Evolutionary conservation across 1,140 invertebrate genomes (phyloP).

Genomic region (Halictus rubicundus): DNA sequence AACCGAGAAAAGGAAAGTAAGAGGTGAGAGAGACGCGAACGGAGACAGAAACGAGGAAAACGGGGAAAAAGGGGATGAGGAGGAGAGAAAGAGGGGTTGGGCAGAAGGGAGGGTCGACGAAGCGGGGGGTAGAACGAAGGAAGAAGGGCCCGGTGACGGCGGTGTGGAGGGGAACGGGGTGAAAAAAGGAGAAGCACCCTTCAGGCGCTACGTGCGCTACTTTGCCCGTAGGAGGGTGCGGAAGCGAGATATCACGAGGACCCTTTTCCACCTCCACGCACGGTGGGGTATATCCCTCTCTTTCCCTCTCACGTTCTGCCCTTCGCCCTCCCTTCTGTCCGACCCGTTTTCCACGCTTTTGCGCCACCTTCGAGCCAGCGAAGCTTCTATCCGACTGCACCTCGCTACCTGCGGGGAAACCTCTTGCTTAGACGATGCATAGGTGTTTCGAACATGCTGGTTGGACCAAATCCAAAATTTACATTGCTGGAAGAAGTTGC

Average conservation of each 20-base stretch:
- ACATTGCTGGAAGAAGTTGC: no score
- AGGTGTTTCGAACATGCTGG: no score
- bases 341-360: constrained; percentile 45
- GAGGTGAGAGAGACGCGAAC: background rate
- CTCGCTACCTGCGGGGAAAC: constrained; percentile 3
- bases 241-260: constrained; percentile 70
- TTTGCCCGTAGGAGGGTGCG: constrained; percentile 67
- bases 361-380: constrained; percentile 21
- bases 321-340: background rate
- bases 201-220: constrained; percentile 71
- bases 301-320: background rate
- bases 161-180: background rate
- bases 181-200: constrained; percentile 64
- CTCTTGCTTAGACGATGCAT: background rate
- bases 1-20: background rate
- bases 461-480: no score
- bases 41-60: constrained; percentile 12
- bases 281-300: background rate
- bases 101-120: background rate
- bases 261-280: constrained; percentile 49
- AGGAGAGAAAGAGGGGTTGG: background rate
- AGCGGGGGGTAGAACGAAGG: background rate
- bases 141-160: constrained; percentile 15
- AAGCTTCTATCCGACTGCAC: constrained; percentile 16
- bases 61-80: no score